These are phyloP conservation scores for Chiloscyllium punctatum DNA, from an alignment of 2,797 vertebrate species.

Conservation along the genomic window DNA sequence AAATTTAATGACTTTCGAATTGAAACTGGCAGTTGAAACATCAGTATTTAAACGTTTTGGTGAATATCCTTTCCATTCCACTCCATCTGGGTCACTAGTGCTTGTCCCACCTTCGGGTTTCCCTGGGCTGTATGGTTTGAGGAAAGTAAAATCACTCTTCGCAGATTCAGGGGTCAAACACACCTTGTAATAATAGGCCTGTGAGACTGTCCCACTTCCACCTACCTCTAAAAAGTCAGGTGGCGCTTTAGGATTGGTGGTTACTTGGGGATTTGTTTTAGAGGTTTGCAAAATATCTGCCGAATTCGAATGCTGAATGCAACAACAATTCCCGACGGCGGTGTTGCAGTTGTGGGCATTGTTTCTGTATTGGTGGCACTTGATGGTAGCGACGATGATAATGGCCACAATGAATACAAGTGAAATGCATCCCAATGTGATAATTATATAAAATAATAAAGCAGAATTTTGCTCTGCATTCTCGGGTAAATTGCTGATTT, in stretches of 20 bases:
- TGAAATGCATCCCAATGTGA: conserved; percentile 78
- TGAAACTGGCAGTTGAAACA: not conserved
- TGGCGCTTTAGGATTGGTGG: conserved; percentile 88
- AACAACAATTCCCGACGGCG: conserved; percentile 54
- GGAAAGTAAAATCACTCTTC: conserved; percentile 71
- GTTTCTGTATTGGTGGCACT: conserved; percentile 67
- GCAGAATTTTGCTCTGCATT: conserved; percentile 67
- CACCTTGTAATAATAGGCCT: conserved; percentile 79
- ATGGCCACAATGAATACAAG: conserved; percentile 77
- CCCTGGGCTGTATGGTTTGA: conserved; percentile 57
- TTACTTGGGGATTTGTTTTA: conserved; percentile 75
- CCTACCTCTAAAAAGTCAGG: conserved; percentile 96
- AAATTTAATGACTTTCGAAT: not conserved
- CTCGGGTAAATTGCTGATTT: conserved; percentile 62
- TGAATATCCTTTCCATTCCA: not conserved
- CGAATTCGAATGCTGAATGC: conserved; percentile 53
- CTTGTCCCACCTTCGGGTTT: conserved; percentile 53
- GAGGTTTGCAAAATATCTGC: conserved; percentile 73
- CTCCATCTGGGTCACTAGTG: conserved; percentile 46
- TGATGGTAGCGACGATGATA: conserved; percentile 70
- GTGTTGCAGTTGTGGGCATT: conserved; percentile 56
- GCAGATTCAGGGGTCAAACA: conserved; percentile 85
- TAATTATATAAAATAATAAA: conserved; percentile 84
- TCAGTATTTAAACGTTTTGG: conserved; percentile 1
- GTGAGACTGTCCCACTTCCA: conserved; percentile 72